Evolutionary conservation across 1,140 invertebrate genomes (phyloP).

Genomic region (Ceratina japonica): DNA sequence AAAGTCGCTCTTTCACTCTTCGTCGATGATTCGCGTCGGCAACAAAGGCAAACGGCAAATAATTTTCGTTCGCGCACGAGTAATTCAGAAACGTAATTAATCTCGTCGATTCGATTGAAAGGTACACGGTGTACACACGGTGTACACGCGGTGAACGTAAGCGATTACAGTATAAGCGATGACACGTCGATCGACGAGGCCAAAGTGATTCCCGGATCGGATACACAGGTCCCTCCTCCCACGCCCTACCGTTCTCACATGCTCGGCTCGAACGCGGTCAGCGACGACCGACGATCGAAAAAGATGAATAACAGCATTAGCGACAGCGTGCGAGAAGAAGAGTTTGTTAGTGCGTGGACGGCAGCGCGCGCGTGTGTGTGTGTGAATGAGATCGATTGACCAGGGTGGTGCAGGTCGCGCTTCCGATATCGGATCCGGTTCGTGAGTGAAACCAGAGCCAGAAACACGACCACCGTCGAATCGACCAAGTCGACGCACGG

Average conservation of each 20-base stretch:
- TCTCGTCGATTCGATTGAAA: too few relatives aligned
- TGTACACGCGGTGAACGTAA: too few relatives aligned
- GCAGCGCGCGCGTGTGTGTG: constrained; percentile 66
- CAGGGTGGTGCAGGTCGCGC: constrained; percentile 75
- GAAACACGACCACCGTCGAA: constrained; percentile 52
- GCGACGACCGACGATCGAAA: constrained; percentile 44
- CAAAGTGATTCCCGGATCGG: too few relatives aligned
- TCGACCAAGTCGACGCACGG: constrained; percentile 4
- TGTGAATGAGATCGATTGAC: constrained; percentile 72
- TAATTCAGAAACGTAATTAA: too few relatives aligned
- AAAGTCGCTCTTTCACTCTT: background rate
- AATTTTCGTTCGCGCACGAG: too few relatives aligned
- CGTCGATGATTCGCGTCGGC: too few relatives aligned
- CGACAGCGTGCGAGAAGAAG: constrained; percentile 67
- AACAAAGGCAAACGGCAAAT: too few relatives aligned
- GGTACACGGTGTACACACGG: too few relatives aligned
- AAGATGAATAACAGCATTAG: constrained; percentile 59
- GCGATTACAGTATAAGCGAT: too few relatives aligned
- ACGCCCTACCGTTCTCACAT: background rate
- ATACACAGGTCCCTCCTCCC: too few relatives aligned
- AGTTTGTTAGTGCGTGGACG: constrained; percentile 63
- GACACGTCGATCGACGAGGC: too few relatives aligned
- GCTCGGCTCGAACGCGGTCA: constrained; percentile 19
- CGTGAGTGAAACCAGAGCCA: constrained; percentile 67
- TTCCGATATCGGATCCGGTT: constrained; percentile 73